Conservation (phyloP, 2,113 vertebrate species). For the Grantiella picta region DNA sequence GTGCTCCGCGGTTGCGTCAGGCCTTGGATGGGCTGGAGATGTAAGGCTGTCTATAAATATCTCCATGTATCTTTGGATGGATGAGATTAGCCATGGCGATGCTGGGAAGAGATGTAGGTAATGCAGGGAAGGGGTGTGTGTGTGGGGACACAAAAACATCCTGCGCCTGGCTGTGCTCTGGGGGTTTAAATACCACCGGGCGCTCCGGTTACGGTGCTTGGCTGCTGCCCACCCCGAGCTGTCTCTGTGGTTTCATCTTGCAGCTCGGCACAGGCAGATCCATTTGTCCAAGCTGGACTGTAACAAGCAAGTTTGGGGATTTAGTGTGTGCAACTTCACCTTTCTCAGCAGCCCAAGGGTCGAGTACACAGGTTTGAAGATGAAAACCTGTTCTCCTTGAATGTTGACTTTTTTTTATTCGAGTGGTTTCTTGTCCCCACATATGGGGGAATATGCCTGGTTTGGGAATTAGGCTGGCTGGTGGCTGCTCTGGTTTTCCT, state of each 20-base stretch:
- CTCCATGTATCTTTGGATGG: not conserved
- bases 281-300: not conserved
- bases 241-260: conserved; percentile 1
- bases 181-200: not conserved
- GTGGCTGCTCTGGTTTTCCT: not conserved
- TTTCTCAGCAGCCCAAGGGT: not conserved
- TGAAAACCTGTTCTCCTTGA: not conserved
- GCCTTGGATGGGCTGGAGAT: not conserved
- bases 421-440: not conserved
- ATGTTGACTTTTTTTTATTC: not conserved
- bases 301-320: fast-evolving
- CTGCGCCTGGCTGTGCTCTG: not conserved
- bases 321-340: not conserved
- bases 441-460: fast-evolving
- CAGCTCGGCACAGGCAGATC: not conserved
- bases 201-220: not conserved
- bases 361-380: fast-evolving
- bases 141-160: not conserved
- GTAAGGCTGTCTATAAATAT: not conserved
- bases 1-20: not conserved
- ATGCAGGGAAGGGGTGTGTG: not conserved
- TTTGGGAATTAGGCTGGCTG: not conserved
- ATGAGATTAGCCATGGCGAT: not conserved
- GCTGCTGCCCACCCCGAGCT: not conserved
- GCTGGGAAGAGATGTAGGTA: not conserved